Evolutionary conservation across 1,140 invertebrate genomes (phyloP).

Genomic region (Paracyclopina nana): DNA sequence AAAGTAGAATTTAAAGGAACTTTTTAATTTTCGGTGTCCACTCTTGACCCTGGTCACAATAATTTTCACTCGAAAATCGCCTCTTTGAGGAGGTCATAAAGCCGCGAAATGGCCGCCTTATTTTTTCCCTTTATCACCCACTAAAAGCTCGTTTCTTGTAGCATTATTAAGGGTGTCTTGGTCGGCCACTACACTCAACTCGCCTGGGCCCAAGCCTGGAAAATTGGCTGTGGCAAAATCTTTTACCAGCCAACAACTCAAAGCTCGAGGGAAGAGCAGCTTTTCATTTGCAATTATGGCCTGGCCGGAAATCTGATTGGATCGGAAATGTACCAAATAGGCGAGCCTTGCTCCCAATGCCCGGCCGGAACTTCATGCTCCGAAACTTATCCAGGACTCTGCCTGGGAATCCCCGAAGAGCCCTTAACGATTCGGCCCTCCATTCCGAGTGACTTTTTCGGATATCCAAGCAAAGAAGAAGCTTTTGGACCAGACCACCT

Average conservation of each 20-base stretch:
- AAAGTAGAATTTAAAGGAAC: too few relatives aligned
- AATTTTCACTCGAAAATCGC: too few relatives aligned
- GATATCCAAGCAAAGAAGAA: neutral
- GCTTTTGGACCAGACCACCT: neutral
- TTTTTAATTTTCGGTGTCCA: too few relatives aligned
- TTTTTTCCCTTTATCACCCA: neutral
- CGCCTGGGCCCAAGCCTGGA: slow-evolving; percentile 18
- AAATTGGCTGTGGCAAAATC: slow-evolving; percentile 19
- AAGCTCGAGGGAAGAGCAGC: slow-evolving; percentile 1
- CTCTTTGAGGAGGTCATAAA: too few relatives aligned
- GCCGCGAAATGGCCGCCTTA: too few relatives aligned
- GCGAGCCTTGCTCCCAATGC: slow-evolving; percentile 17
- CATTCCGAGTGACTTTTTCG: neutral
- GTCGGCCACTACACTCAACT: slow-evolving; percentile 21
- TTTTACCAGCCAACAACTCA: slow-evolving; percentile 5
- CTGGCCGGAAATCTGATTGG: slow-evolving; percentile 18
- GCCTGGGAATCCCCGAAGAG: neutral
- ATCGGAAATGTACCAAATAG: slow-evolving; percentile 17
- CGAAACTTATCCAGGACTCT: slow-evolving; percentile 14
- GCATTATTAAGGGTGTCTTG: slow-evolving; percentile 2
- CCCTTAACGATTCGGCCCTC: neutral
- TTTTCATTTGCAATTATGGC: slow-evolving; percentile 21
- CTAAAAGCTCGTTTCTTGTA: neutral
- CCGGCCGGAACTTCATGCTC: slow-evolving; percentile 17
- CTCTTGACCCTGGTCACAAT: too few relatives aligned